Evolutionary conservation across 1,140 invertebrate genomes (phyloP).

Genomic region (Hormaphis cornu): DNA sequence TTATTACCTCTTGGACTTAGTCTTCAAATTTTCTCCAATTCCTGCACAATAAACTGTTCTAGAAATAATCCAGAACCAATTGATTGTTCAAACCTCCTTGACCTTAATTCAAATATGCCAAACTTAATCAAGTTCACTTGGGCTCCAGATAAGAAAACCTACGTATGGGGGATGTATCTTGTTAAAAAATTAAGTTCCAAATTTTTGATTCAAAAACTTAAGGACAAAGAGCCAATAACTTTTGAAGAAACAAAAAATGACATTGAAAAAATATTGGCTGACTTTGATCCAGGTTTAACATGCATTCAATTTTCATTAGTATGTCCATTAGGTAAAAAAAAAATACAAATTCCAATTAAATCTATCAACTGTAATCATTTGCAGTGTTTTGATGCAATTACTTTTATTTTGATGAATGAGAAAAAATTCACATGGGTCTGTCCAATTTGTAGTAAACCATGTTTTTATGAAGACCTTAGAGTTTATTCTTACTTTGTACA

Average conservation of each 20-base stretch:
- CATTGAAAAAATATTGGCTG: not conserved
- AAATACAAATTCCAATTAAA: conserved; percentile 82
- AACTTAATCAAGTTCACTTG: conserved; percentile 79
- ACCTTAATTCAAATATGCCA: conserved; percentile 75
- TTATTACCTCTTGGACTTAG: conserved; percentile 27
- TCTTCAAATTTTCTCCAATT: not conserved
- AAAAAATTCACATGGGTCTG: conserved; percentile 96
- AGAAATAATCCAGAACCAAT: conserved; percentile 91
- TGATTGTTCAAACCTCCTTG: conserved; percentile 85
- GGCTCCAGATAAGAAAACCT: conserved; percentile 73
- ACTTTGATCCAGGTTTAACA: not conserved
- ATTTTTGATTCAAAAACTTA: conserved; percentile 43
- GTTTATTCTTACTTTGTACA: conserved; percentile 1
- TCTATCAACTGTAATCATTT: conserved; percentile 87
- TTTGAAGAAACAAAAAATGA: too few relatives aligned
- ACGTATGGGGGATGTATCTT: conserved; percentile 76
- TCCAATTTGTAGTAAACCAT: conserved; percentile 83
- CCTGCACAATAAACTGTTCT: conserved; percentile 41
- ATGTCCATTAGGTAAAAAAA: conserved; percentile 88
- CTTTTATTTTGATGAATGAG: conserved; percentile 98
- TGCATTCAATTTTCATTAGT: not conserved
- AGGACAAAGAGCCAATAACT: too few relatives aligned
- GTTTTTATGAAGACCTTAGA: conserved; percentile 2
- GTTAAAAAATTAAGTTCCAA: conserved; percentile 77
- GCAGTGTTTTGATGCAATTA: conserved; percentile 93